Base-by-base conservation (phyloP, 2,888 invertebrate species). In the Azorinus chamasolen region DNA sequence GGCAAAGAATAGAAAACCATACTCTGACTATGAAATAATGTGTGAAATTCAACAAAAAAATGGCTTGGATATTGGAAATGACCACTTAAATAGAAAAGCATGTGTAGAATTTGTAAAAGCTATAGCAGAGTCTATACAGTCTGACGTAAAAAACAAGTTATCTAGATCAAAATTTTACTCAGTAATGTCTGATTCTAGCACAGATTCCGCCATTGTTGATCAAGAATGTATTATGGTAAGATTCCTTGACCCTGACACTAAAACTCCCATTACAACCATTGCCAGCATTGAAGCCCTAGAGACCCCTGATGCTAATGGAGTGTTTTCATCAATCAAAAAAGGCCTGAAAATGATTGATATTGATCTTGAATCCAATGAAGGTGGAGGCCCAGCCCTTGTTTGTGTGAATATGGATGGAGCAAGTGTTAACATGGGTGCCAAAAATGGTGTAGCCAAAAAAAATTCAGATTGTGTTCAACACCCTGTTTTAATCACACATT, bases 401-500 rank as follows among this genome's bases (percentile, higher is more conserved):
- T 63, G 72, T 63, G 64, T 72, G 3, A 76, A 72, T 39, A 57
- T 77, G 63, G 68, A 77, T 63, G 68, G 72, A 1, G 55, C 72
- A 8, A 51, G 24, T 53, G 77, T 77, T 39, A 68, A 72, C 39
- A 62, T 68, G 43, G 77, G 63, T 25, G 61, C 64, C 12, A 68
- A 68, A 45, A 59, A 57, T 58, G 72, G 68, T 25, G 77, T 72
- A 18, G 59, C 71, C 6, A 45, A 48, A 27, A 65, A 62, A 37
- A 12, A 71, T 6, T 51, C 46, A 18, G 68, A 66, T 20, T 39
- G 39, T 46, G 68, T 72, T 25, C n/a, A 46, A 1, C 61, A 71
- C 37, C 53, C 53, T 18, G 71, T 71, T 55, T 12, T 68, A 20
- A 48, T 72, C 1, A 69, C 61, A 14, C 69, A 78, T 50, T 68